These are phyloP conservation scores for Jordanella pulchra DNA, from an alignment of 2,797 vertebrate genomes.

Conservation along the genomic window DNA sequence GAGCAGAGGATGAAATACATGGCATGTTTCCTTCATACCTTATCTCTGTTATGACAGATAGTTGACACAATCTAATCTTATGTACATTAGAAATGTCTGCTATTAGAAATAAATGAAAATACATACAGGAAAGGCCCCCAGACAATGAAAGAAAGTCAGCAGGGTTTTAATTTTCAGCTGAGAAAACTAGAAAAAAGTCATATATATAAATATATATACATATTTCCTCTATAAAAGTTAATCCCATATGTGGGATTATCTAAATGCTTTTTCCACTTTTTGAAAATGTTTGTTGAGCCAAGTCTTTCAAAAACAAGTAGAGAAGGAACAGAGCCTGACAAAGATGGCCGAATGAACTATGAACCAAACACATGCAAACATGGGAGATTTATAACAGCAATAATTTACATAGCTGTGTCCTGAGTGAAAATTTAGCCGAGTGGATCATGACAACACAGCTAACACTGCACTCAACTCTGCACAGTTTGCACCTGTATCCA, in stretches of 20 bases:
- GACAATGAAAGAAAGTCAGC: neutral
- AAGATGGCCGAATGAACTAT: conserved; percentile 56
- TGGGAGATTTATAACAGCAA: conserved; percentile 36
- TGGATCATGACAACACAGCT: conserved; percentile 25
- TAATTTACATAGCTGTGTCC: conserved; percentile 57
- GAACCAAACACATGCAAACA: conserved; percentile 62
- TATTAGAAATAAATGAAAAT: neutral
- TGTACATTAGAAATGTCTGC: neutral
- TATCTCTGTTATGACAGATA: neutral
- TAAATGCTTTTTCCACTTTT: neutral
- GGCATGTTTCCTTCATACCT: neutral
- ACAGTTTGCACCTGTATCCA: conserved; percentile 39
- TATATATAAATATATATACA: neutral
- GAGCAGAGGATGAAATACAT: neutral
- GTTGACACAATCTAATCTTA: neutral
- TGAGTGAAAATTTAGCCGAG: conserved; percentile 45
- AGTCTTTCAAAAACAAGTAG: conserved; percentile 27
- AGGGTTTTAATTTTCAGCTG: neutral
- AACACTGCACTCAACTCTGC: neutral
- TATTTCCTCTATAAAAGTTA: neutral
- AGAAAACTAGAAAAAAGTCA: neutral
- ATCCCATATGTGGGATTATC: neutral
- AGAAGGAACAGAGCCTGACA: conserved; percentile 30
- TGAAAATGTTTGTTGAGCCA: conserved; percentile 6
- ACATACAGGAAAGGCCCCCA: no score